Conservation (phyloP, 2,797 vertebrate genomes). For the Loriculus beryllinus region DNA sequence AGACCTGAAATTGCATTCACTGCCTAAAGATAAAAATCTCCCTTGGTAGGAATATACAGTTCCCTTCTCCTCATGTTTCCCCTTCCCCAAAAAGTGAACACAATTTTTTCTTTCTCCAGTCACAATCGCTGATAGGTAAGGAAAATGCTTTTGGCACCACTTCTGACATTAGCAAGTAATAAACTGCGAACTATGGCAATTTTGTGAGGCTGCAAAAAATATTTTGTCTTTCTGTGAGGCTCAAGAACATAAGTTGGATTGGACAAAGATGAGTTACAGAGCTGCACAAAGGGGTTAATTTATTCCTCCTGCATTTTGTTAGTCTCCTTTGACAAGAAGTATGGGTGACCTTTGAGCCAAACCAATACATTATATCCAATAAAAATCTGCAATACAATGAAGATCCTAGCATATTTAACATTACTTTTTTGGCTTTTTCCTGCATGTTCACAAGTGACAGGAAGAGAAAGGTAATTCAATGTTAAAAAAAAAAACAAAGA, state of each 20-base stretch:
- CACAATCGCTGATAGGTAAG: background rate
- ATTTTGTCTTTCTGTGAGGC: background rate
- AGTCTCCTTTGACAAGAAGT: slow-evolving; percentile 33
- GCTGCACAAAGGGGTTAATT: slow-evolving; percentile 50
- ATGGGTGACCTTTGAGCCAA: slow-evolving; percentile 33
- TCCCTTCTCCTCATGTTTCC: slow-evolving; percentile 55
- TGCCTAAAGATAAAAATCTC: slow-evolving; percentile 68
- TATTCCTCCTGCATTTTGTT: slow-evolving; percentile 55
- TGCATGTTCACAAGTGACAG: background rate
- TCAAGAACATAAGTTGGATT: background rate
- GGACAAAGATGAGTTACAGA: slow-evolving; percentile 36
- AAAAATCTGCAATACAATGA: background rate
- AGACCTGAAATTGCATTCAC: slow-evolving; percentile 60
- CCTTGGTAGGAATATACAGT: slow-evolving; percentile 54
- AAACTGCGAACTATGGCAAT: background rate
- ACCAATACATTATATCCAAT: background rate
- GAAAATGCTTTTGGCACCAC: background rate
- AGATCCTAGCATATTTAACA: background rate
- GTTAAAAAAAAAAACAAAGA: background rate
- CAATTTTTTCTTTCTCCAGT: background rate
- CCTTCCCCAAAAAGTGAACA: background rate
- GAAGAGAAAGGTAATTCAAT: background rate
- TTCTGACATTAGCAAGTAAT: slow-evolving; percentile 47
- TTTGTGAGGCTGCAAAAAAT: background rate
- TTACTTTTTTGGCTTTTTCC: background rate